Percentiles rank a stretch among this genome's conserved stretches.
phyloP scores from a whole-genome alignment of 92 coral and sea anemone genomes.

The Porites evermanni region DNA sequence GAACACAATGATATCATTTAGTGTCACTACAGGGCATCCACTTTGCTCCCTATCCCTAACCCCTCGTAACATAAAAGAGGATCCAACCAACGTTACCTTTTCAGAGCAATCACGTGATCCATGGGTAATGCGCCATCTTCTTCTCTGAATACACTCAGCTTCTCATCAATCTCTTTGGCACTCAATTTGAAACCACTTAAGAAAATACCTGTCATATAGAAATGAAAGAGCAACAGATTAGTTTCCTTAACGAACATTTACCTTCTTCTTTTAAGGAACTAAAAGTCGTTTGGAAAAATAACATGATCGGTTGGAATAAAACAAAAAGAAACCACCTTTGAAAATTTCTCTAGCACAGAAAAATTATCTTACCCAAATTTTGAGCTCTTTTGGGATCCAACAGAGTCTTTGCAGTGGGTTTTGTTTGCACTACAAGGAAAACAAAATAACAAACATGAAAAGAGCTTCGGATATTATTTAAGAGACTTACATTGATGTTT shows the following conservation, averaged over 20 bases:
- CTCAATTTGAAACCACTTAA: conserved; percentile 92
- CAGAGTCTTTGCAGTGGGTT: conserved; percentile 76
- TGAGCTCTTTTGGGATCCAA: conserved; percentile 96
- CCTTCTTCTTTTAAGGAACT: neutral
- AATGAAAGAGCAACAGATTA: no score
- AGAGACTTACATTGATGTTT: neutral
- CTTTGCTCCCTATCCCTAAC: no score
- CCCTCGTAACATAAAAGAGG: no score
- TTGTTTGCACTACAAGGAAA: conserved; percentile 64
- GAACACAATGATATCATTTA: no score
- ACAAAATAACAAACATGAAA: neutral
- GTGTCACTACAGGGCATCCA: no score
- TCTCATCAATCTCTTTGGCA: conserved; percentile 82
- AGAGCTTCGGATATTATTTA: neutral
- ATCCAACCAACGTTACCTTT: conserved; percentile 64
- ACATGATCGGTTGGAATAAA: neutral
- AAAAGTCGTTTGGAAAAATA: neutral
- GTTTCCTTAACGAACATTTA: no score
- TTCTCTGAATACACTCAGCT: conserved; percentile 82
- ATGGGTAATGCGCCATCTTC: conserved; percentile 94
- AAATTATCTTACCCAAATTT: conserved; percentile 80
- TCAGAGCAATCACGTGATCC: conserved; percentile 94
- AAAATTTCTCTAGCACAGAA: no score
- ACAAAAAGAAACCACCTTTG: no score
- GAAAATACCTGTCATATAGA: conserved; percentile 77